Conservation (phyloP, 2,113 vertebrate species). For the Chaetops frenatus region DNA sequence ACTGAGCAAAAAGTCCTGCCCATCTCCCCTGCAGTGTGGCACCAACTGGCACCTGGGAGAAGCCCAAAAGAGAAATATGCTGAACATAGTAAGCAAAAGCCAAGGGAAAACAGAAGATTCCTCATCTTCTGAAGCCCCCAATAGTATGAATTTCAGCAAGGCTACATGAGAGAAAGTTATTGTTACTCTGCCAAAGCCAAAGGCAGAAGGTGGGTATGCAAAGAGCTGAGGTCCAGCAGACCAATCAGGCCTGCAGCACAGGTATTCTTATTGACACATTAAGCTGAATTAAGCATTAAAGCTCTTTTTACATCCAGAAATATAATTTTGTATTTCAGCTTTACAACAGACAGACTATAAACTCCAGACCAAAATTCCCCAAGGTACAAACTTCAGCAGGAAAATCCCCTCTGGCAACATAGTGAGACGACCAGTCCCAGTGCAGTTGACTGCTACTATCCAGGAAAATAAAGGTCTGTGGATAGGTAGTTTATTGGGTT, state of each 20-base stretch:
- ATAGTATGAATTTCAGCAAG: neutral
- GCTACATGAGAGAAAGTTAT: neutral
- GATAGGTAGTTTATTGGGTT: neutral
- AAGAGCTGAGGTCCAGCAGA: neutral
- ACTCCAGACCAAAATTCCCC: neutral
- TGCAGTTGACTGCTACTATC: neutral
- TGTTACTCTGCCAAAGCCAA: neutral
- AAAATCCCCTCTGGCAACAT: neutral
- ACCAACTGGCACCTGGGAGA: neutral
- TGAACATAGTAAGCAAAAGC: neutral
- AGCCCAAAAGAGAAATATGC: neutral
- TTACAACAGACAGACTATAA: neutral
- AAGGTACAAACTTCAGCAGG: neutral
- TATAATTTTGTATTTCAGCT: neutral
- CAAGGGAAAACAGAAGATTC: neutral
- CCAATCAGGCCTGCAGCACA: neutral
- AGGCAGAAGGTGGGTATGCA: neutral
- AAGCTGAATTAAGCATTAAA: neutral
- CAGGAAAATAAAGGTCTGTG: neutral
- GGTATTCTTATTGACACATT: neutral
- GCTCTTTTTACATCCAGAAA: neutral
- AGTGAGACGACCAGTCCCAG: neutral
- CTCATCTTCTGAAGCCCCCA: neutral
- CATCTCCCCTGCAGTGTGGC: neutral
- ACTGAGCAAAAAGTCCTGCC: neutral